phyloP scores from a whole-genome alignment of 2,797 vertebrate genomes.

The Pagetopsis macropterus region DNA sequence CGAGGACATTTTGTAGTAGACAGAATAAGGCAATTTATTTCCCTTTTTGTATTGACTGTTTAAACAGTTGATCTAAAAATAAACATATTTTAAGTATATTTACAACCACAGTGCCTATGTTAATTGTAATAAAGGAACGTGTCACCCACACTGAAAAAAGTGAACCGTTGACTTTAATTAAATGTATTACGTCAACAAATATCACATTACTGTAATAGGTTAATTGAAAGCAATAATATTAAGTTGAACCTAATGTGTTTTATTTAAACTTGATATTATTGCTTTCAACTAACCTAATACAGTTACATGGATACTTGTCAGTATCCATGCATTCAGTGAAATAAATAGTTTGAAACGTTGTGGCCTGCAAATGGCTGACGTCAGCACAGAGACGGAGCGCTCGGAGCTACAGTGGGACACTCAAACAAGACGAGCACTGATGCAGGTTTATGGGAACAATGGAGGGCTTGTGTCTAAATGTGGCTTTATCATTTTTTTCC shows the following conservation, averaged over 20 bases:
- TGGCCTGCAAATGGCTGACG: slow-evolving; percentile 52
- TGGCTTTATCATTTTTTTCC: slow-evolving; percentile 44
- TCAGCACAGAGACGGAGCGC: slow-evolving; percentile 46
- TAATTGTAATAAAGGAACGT: neutral
- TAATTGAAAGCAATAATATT: no score
- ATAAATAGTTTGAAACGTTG: slow-evolving; percentile 23
- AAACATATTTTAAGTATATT: neutral
- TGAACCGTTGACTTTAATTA: no score
- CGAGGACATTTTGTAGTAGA: neutral
- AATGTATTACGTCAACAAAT: no score
- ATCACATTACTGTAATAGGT: no score
- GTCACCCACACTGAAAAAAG: neutral
- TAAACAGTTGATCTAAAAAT: neutral
- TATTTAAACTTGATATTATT: no score
- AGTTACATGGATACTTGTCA: neutral
- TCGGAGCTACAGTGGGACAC: slow-evolving; percentile 36
- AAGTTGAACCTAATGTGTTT: no score
- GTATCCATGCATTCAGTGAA: slow-evolving; percentile 39
- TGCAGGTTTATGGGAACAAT: slow-evolving; percentile 59
- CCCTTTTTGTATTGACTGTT: neutral
- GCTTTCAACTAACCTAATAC: no score
- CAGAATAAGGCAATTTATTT: neutral
- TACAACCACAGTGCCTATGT: neutral
- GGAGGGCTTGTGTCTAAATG: slow-evolving; percentile 57
- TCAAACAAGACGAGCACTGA: slow-evolving; percentile 21